These are phyloP conservation scores for Tautogolabrus adspersus DNA, from an alignment of 2,113 vertebrate species.

Conservation along the genomic window DNA sequence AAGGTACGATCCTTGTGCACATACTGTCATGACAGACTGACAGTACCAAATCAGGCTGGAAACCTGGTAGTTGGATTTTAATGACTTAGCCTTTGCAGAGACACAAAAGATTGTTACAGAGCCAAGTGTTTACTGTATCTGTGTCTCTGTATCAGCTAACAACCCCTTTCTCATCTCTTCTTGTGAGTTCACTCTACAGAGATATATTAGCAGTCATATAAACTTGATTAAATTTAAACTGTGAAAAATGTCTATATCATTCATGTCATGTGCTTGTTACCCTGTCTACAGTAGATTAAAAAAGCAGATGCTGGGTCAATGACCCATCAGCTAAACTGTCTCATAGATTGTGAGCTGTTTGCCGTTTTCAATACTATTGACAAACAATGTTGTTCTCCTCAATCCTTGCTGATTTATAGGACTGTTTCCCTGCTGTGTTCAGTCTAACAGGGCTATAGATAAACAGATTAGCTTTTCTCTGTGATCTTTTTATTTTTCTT, in stretches of 20 bases:
- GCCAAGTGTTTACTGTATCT: too few relatives aligned
- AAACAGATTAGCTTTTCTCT: conserved; percentile 29
- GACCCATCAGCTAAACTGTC: conserved; percentile 31
- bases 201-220: neutral
- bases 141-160: too few relatives aligned
- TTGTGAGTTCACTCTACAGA: too few relatives aligned
- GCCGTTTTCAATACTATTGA: conserved; percentile 11
- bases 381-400: conserved; percentile 14
- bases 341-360: neutral
- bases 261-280: neutral
- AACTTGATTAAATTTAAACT: neutral
- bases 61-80: neutral
- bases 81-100: neutral
- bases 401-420: conserved; percentile 28
- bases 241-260: too few relatives aligned
- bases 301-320: neutral
- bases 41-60: neutral
- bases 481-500: too few relatives aligned
- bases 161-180: too few relatives aligned
- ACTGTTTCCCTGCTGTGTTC: conserved; percentile 13
- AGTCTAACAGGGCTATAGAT: conserved; percentile 33
- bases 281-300: neutral
- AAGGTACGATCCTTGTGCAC: conserved; percentile 42
- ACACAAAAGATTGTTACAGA: too few relatives aligned
- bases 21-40: neutral